Evolutionary conservation across 1,140 invertebrate genomes (phyloP), one percentile per base, ranked within the genome.

Genomic region (Trachymyrmex septentrionalis): DNA sequence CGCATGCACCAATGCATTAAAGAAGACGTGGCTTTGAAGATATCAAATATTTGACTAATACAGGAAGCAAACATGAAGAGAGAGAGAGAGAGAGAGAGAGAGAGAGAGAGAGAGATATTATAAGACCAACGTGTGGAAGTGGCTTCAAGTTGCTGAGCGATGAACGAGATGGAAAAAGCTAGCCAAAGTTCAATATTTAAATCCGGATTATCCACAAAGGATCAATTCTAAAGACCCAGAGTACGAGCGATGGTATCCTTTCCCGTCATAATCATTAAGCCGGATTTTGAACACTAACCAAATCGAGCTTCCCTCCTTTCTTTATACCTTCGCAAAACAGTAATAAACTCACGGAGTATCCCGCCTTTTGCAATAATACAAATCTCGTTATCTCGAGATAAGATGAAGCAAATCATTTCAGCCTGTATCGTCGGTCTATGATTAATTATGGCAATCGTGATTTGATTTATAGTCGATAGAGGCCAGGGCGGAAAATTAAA

Each of bases 161-260:
- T 53, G 24, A 77, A 44, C 38, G 48, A 67, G 63, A 57, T 4
- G 38, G 44, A 89, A 67, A 72, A 84, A 78, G 85, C 57, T 57
- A 53, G 77, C 48, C 55, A 7, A 90, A 86, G 81, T 91, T 90
- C 89, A 90, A 91, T 91, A 91, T 90, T 91, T 90, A 90, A 90
- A 91, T 75, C 76, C 82, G 89, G 89, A 90, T 91, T 90, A 91
- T 82, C 82, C 89, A 57, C 69, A 59, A 71, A 87, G 86, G 75
- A 85, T 84, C 50, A 84, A 63, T 84, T 61, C 59, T 24, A 7
- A 19, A 61, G 55, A 50, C 0, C 19, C 44, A 16, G 59, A 48
- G 12, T 9, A 27, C 21, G 80, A 82, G 9, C 69, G 55, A 82
- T 82, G 66, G 69, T 59, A 82, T 73, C 67, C 21, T 24, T 12